Base-by-base conservation (phyloP, 2,797 vertebrate genomes). In the Tenualosa thibaudeaui region DNA sequence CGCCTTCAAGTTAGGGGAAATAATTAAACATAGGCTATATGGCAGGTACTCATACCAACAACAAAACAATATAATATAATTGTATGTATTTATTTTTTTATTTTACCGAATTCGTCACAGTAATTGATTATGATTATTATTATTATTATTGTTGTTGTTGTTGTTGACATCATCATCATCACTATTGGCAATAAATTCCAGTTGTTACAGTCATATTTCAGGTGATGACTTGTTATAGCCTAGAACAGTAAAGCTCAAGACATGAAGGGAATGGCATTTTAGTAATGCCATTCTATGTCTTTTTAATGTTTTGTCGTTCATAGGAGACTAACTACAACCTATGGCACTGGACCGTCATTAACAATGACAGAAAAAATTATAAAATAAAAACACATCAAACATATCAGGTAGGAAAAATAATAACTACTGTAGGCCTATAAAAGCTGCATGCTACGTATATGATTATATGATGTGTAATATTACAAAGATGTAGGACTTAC, bases 81-180 rank as follows among this genome's bases (percentile, higher is more conserved):
- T 51, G 50, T 9, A 9, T 9, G 10, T 51, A 68, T 68, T 26
- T 9, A 68, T 31, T 19, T 26, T 31, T 6, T 40, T 40, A 15
- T 37, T 40, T 37, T 71, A 17, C 10, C 9, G 31, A 31, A 31
- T 31, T 31, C 31, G 31, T 31, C 31, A 31, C 31, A 31, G 31
- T 31, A 31, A 31, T 31, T n/a, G n/a, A 83, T 13, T 58, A 78
- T 54, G 62, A 17, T 81, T 82, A 83, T 81, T 83, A 53, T 78
- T 86, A 84, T 43, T 68, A 60, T 71, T 82, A 78, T 46, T 43
- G 19, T 75, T 43, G 22, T 62, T 62, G 24, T 82, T 56, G 17
- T 53, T 82, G 40, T 84, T 82, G 60, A 43, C 60, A 82, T 53
- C 81, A 50, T 84, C 62, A 81, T 50, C 56, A 53, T 5, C 53